Evolutionary conservation across 2,797 vertebrate species (phyloP).

Genomic region (Orestias chungarensis): DNA sequence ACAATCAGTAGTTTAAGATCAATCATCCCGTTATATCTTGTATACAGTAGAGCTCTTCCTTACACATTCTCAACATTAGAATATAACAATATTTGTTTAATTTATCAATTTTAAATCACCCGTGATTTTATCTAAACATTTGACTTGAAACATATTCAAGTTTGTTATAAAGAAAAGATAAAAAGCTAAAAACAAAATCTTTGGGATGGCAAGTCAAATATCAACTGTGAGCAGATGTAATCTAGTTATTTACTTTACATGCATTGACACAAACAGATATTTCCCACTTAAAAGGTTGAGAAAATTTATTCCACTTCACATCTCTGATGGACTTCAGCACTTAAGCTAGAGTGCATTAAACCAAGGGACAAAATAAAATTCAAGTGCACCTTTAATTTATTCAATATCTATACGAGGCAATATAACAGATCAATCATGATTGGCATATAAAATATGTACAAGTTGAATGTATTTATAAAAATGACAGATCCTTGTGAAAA

Average conservation of each 20-base stretch:
- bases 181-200: neutral
- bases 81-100: neutral
- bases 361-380: conserved; percentile 17
- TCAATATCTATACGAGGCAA: conserved; percentile 72
- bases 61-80: neutral
- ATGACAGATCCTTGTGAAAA: conserved; percentile 63
- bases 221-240: neutral
- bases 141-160: neutral
- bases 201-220: neutral
- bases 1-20: neutral
- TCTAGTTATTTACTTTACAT: neutral
- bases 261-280: neutral
- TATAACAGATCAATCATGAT: conserved; percentile 68
- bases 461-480: conserved; percentile 70
- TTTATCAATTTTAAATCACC: neutral
- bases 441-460: conserved; percentile 84
- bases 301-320: conserved; percentile 8
- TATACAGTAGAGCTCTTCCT: neutral
- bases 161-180: neutral
- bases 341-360: neutral
- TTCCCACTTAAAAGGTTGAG: conserved; percentile 14
- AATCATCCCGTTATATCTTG: neutral
- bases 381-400: conserved; percentile 76
- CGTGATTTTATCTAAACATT: neutral
- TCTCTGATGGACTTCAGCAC: conserved; percentile 10